These are phyloP conservation scores for Craterocephalus amniculus DNA, from an alignment of 2,797 vertebrate species.

Conservation along the genomic window DNA sequence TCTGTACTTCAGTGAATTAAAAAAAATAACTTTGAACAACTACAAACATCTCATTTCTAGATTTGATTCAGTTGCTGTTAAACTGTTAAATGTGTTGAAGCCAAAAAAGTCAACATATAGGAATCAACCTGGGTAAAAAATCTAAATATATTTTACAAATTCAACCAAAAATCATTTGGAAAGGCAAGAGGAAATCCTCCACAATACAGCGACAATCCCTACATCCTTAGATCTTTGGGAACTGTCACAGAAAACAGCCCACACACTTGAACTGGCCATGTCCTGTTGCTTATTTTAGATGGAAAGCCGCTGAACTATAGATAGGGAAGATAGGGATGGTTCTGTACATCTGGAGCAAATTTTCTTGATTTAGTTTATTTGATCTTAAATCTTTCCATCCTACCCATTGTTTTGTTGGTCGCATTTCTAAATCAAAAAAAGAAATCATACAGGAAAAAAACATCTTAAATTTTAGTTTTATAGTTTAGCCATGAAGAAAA, in stretches of 20 bases:
- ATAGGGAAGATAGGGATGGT: constrained; percentile 70
- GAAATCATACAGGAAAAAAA: background rate
- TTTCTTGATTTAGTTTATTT: constrained; percentile 42
- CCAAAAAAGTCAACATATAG: background rate
- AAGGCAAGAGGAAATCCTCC: constrained; percentile 51
- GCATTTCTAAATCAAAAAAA: constrained; percentile 30
- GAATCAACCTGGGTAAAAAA: background rate
- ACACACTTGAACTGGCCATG: constrained; percentile 64
- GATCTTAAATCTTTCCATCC: constrained; percentile 29
- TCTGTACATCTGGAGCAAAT: constrained; percentile 58
- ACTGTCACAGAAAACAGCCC: constrained; percentile 56
- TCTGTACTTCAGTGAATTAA: background rate
- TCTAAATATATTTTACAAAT: constrained; percentile 20
- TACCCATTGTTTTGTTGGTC: constrained; percentile 30
- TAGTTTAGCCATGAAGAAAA: constrained; percentile 36
- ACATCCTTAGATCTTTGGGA: constrained; percentile 63
- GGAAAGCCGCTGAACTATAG: constrained; percentile 82
- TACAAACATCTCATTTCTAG: background rate
- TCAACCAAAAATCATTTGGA: constrained; percentile 21
- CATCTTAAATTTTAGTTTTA: constrained; percentile 15
- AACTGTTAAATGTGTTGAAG: background rate
- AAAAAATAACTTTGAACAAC: background rate
- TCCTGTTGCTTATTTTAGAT: constrained; percentile 80
- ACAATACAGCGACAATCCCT: constrained; percentile 39
- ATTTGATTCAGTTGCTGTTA: background rate